phyloP scores from a whole-genome alignment of 2,797 vertebrate genomes.

The Schizopygopsis malacanthus region DNA sequence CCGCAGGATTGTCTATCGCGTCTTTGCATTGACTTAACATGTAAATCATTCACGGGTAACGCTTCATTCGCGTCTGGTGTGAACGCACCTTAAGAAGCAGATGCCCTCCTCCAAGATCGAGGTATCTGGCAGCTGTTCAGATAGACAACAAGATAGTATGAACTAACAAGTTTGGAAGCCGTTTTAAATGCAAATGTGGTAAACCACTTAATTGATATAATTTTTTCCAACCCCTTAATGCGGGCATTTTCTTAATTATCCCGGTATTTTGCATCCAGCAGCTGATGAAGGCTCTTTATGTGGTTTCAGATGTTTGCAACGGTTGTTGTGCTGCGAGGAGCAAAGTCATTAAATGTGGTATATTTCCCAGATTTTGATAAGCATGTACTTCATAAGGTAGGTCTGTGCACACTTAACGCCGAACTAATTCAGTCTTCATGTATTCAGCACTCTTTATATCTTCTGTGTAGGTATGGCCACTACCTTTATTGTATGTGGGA shows the following conservation, averaged over 20 bases:
- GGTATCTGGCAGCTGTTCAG: no score
- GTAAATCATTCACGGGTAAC: no score
- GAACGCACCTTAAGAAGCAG: no score
- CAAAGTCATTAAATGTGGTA: slow-evolving; percentile 88
- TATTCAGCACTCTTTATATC: neutral
- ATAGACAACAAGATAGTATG: no score
- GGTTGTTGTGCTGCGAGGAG: slow-evolving; percentile 89
- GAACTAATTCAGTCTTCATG: neutral
- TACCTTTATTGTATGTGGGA: slow-evolving; percentile 96
- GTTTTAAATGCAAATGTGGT: neutral
- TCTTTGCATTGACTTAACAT: no score
- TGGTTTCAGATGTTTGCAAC: slow-evolving; percentile 90
- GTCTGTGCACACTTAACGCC: neutral
- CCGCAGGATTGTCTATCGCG: no score
- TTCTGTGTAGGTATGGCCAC: slow-evolving; percentile 88
- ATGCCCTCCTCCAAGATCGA: no score
- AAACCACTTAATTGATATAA: neutral
- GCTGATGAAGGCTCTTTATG: neutral
- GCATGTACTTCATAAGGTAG: slow-evolving; percentile 88
- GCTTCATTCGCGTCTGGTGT: no score
- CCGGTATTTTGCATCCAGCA: neutral
- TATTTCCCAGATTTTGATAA: slow-evolving; percentile 90
- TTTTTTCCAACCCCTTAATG: neutral
- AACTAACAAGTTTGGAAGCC: no score
- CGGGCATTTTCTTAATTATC: neutral